Evolutionary conservation across 2,113 vertebrate genomes (phyloP).

Genomic region (Heterocephalus glaber): DNA sequence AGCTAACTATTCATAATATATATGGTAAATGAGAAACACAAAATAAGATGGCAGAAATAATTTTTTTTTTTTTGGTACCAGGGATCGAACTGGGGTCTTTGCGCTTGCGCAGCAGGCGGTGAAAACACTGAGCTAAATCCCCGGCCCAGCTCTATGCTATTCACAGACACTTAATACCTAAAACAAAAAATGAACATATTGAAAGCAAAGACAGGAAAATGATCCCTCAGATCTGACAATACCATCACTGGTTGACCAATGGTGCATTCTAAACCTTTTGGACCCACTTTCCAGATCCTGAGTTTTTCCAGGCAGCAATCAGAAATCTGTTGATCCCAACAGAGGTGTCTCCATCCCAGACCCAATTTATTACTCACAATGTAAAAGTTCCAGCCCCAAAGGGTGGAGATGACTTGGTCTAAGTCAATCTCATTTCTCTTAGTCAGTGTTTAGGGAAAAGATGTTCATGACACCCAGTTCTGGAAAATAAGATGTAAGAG

Average conservation of each 20-base stretch:
- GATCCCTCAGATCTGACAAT: not conserved
- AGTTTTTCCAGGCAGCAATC: not conserved
- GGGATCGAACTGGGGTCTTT: no score
- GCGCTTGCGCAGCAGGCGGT: no score
- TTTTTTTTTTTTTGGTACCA: no score
- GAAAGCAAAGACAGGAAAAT: not conserved
- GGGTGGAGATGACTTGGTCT: not conserved
- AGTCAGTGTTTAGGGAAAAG: not conserved
- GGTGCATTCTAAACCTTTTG: not conserved
- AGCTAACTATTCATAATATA: not conserved
- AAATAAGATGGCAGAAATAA: constrained; percentile 28
- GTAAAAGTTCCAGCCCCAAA: not conserved
- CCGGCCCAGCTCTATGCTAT: not conserved
- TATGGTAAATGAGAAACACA: not conserved
- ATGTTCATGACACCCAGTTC: not conserved
- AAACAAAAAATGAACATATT: not conserved
- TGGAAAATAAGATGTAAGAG: not conserved
- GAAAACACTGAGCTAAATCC: no score
- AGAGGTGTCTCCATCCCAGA: not conserved
- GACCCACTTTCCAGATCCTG: not conserved
- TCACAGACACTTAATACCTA: not conserved
- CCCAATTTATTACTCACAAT: not conserved
- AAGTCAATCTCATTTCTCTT: not conserved
- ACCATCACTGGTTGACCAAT: not conserved
- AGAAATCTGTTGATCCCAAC: not conserved